Evolutionary conservation across 2,797 vertebrate species (phyloP).

Genomic region (Agapornis canus): DNA sequence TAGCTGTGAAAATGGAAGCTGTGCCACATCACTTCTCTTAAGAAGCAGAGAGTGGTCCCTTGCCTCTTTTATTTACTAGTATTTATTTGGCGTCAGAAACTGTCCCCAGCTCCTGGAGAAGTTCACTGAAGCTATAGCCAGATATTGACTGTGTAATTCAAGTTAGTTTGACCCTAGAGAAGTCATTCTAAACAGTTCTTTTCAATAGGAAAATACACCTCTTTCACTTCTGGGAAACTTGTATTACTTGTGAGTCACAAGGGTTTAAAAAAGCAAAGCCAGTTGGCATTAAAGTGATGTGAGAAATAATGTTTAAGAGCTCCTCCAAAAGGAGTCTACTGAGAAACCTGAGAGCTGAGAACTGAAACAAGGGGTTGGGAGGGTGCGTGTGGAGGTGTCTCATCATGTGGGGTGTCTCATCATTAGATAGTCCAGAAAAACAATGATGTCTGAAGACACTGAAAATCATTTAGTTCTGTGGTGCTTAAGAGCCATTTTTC

Average conservation of each 20-base stretch:
- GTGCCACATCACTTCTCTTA: background rate
- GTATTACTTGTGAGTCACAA: constrained; percentile 17
- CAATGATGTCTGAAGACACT: background rate
- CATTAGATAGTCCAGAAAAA: background rate
- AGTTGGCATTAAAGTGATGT: background rate
- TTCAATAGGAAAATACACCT: constrained; percentile 41
- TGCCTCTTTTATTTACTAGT: constrained; percentile 33
- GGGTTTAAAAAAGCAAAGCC: constrained; percentile 12
- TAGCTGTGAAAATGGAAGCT: background rate
- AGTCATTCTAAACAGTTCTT: constrained; percentile 37
- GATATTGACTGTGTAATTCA: constrained; percentile 58
- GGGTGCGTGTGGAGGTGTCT: background rate
- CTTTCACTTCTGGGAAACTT: constrained; percentile 25
- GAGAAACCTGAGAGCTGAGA: background rate
- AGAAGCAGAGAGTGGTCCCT: background rate
- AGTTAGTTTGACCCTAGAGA: constrained; percentile 60
- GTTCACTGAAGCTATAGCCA: constrained; percentile 1
- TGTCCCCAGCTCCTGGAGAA: background rate
- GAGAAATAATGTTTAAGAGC: background rate
- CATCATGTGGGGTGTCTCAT: background rate
- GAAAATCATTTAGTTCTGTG: background rate
- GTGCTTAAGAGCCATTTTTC: background rate
- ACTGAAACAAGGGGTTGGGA: background rate
- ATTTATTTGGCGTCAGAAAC: constrained; percentile 54
- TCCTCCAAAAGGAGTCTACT: background rate